Evolutionary conservation across 2,888 invertebrate species (phyloP).

Genomic region (Drosophila buzzatii): DNA sequence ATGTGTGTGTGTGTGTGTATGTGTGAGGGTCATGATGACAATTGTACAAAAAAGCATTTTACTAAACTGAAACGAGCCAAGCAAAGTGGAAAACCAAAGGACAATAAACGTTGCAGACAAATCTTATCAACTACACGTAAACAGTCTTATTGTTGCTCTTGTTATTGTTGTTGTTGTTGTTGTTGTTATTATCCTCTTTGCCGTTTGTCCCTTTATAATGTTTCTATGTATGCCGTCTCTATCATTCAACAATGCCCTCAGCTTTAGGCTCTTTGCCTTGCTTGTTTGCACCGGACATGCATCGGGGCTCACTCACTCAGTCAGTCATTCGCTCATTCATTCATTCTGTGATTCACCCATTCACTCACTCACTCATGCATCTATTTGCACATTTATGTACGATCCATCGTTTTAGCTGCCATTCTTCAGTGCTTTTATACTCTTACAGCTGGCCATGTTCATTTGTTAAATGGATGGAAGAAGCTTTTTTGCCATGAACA

Average conservation of each 20-base stretch:
- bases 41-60: conserved; percentile 63
- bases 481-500: background rate
- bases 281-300: conserved; percentile 77
- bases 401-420: conserved; percentile 23
- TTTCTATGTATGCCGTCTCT: conserved; percentile 40
- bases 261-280: conserved; percentile 52
- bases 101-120: conserved; percentile 78
- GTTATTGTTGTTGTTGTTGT: conserved; percentile 29
- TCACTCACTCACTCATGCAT: conserved; percentile 57
- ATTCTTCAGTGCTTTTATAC: conserved; percentile 19
- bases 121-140: conserved; percentile 75
- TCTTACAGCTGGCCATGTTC: conserved; percentile 10
- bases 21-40: conserved; percentile 76
- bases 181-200: conserved; percentile 50
- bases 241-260: conserved; percentile 60
- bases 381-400: conserved; percentile 70
- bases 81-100: conserved; percentile 73
- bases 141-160: conserved; percentile 29
- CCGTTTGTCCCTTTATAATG: conserved; percentile 50
- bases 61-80: conserved; percentile 58
- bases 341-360: conserved; percentile 25
- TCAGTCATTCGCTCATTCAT: conserved; percentile 27
- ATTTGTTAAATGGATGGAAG: conserved; percentile 7
- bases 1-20: conserved; percentile 27
- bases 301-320: conserved; percentile 54